Evolutionary conservation across 2,797 vertebrate genomes (phyloP).

Genomic region (Sebastes oblongus): DNA sequence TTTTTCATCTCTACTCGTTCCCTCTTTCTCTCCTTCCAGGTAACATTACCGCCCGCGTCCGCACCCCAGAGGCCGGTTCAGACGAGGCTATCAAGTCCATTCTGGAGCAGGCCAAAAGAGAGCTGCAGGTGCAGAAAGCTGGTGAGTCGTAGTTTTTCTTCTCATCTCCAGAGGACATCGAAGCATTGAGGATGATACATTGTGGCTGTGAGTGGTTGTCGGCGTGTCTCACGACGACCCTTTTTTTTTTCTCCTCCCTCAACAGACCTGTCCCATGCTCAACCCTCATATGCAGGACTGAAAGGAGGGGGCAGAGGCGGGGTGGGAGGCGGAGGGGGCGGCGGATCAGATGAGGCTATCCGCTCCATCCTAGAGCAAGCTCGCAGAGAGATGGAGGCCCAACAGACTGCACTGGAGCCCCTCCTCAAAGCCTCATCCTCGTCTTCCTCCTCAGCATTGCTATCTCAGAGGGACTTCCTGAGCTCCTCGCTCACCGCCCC

Average conservation of each 20-base stretch:
- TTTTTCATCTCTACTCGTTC: slow-evolving; percentile 41
- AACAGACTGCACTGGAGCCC: slow-evolving; percentile 92
- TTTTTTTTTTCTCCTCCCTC: slow-evolving; percentile 42
- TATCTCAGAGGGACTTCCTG: slow-evolving; percentile 82
- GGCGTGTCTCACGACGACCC: not conserved
- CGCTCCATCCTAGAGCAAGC: slow-evolving; percentile 96
- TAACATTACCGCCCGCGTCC: slow-evolving; percentile 94
- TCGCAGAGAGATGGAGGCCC: slow-evolving; percentile 96
- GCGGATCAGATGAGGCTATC: slow-evolving; percentile 93
- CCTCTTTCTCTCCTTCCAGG: slow-evolving; percentile 77
- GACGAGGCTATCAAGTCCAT: slow-evolving; percentile 98
- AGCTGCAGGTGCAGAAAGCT: slow-evolving; percentile 97
- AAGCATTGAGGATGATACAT: slow-evolving; percentile 18
- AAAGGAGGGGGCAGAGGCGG: slow-evolving; percentile 78
- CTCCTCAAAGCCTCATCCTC: slow-evolving; percentile 89
- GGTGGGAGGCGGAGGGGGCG: slow-evolving; percentile 71
- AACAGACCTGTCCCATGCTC: slow-evolving; percentile 89
- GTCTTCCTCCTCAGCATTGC: slow-evolving; percentile 83
- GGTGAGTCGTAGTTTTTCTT: slow-evolving; percentile 75
- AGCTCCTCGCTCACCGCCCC: slow-evolving; percentile 78
- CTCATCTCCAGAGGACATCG: slow-evolving; percentile 13
- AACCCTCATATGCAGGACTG: slow-evolving; percentile 85
- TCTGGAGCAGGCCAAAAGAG: slow-evolving; percentile 95
- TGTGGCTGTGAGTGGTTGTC: slow-evolving; percentile 16
- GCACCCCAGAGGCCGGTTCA: slow-evolving; percentile 91